Conservation (phyloP, 2,888 invertebrate species). For the Tenthredo distinguenda region DNA sequence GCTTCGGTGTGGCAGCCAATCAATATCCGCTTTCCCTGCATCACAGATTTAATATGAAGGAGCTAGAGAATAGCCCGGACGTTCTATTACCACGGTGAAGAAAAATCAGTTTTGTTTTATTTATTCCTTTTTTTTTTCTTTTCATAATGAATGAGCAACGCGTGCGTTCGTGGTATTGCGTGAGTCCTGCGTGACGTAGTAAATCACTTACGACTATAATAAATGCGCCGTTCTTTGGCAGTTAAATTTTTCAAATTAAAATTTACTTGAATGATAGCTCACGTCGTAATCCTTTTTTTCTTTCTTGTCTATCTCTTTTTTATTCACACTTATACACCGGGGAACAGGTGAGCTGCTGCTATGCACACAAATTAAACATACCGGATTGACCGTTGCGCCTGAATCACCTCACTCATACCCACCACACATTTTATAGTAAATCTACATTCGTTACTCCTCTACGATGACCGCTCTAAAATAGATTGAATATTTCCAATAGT, state of each 20-base stretch:
- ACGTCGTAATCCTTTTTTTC: constrained; percentile 19
- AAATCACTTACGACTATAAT: constrained; percentile 51
- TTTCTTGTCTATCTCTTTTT: not conserved
- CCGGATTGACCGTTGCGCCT: not conserved
- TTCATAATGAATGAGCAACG: constrained; percentile 45
- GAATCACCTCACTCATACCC: constrained; percentile 5
- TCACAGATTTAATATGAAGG: constrained; percentile 22
- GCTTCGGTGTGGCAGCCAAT: constrained; percentile 33
- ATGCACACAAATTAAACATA: constrained; percentile 39
- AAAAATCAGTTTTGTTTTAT: constrained; percentile 33
- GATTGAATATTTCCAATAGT: not conserved
- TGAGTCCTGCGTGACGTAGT: constrained; percentile 47
- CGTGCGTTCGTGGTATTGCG: constrained; percentile 45
- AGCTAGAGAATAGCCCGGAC: not conserved
- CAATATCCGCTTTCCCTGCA: constrained; percentile 43
- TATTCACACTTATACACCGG: constrained; percentile 11
- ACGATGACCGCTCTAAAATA: not conserved
- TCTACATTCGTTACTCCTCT: not conserved
- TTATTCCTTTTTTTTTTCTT: not conserved
- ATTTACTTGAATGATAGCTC: constrained; percentile 52
- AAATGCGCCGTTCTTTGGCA: constrained; percentile 49
- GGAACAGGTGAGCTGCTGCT: constrained; percentile 5
- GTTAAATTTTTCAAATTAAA: constrained; percentile 52
- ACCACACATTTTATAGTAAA: not conserved
- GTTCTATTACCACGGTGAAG: constrained; percentile 37